Evolutionary conservation across 2,888 invertebrate species (phyloP).

Genomic region (Eutolmus rufibarbis): DNA sequence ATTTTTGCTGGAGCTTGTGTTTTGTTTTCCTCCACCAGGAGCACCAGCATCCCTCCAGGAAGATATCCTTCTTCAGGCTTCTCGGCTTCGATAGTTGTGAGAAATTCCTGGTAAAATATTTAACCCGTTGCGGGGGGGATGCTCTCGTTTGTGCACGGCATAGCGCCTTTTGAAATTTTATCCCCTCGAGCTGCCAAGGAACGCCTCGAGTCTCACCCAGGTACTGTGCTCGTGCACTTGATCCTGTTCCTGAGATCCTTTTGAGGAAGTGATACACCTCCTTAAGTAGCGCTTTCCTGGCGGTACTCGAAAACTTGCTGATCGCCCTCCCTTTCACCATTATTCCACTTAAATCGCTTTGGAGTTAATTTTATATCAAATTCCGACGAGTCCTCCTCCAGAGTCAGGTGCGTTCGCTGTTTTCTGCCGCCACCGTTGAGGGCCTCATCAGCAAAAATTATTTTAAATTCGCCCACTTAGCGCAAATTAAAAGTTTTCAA

Average conservation of each 20-base stretch:
- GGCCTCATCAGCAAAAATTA: not conserved
- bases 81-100: not conserved
- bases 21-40: not conserved
- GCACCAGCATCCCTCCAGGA: not conserved
- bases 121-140: not conserved
- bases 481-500: not conserved
- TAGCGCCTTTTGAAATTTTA: constrained; percentile 37
- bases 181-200: not conserved
- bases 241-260: constrained; percentile 11
- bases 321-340: not conserved
- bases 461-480: constrained; percentile 1
- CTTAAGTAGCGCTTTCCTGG: constrained; percentile 17
- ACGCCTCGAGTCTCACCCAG: not conserved
- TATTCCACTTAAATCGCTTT: constrained; percentile 1
- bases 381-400: not conserved
- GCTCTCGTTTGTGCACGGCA: not conserved
- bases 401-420: not conserved
- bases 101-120: not conserved
- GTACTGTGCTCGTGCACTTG: not conserved
- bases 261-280: constrained; percentile 29
- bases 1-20: constrained; percentile 9
- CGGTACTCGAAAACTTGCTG: constrained; percentile 12
- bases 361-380: constrained; percentile 5
- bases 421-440: not conserved
- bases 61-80: not conserved